Base-by-base conservation (phyloP, 1,140 invertebrate genomes). In the Drosophila paulistorum region DNA sequence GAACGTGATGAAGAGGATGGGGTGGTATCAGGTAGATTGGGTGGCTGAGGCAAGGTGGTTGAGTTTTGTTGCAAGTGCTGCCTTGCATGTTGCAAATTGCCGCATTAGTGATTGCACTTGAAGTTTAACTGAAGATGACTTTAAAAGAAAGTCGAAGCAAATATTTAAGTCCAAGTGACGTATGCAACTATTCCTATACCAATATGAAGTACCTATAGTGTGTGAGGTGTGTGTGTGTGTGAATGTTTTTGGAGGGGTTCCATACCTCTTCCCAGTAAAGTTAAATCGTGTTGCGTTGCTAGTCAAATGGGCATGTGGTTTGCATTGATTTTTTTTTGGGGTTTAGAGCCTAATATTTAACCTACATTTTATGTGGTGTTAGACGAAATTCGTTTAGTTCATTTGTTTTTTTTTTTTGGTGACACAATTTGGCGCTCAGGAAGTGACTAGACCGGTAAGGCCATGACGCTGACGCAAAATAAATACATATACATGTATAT, bases 1-100 rank as follows among this genome's bases (percentile, higher is more conserved):
- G 80, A 89, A 89, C 80, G 77, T 74, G 77, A 68, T 74, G 66
- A 30, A 30, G 30, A 30, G 30, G 30, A 30, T 30, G 30, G 30
- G 30, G 35, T 37, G 10, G 35, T 11, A 10, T 37, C 35, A 37
- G 35, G 10, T 37, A 11, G 65, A 65, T 55, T 33, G 33, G 13
- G 11, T 11, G 41, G 20, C 0, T 45, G 42, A 9, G 3, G 14
- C 23, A 11, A 7, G 33, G 51, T 6, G 41, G 59, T 45, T 62
- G 41, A 5, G 23, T 2, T 37, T 9, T 17, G 3, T 30, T 51
- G 48, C 55, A 75, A 68, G 74, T 57, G 63, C 42, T 57, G 61
- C 51, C 65, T 78, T 78, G 75, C 75, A 78, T 87, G 83, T 87
- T 76, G 80, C 65, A 79, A 89, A 80, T 89, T 80, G 80, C 77